A percentile compares a stretch with the other conserved stretches of the same genome.
phyloP scores from a whole-genome alignment of 2,113 vertebrate genomes.

The Hippopotamus amphibius region DNA sequence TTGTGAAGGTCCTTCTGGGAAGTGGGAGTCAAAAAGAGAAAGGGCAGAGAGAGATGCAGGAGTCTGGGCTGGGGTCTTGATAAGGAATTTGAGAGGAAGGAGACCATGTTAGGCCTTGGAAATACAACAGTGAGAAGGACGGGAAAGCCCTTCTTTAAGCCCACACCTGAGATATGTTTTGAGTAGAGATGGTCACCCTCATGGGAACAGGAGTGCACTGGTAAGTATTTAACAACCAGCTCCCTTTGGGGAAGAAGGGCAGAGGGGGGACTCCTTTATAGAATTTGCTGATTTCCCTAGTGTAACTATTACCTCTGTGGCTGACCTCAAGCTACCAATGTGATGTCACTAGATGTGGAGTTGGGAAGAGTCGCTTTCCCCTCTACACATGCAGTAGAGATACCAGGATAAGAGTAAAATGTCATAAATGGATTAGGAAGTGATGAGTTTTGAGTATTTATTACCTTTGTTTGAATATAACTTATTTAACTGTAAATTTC shows the following conservation, averaged over 20 bases:
- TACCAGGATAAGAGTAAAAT: neutral
- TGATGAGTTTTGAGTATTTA: neutral
- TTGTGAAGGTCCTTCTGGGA: neutral
- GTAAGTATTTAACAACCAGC: neutral
- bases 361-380: neutral
- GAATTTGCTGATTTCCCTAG: neutral
- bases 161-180: neutral
- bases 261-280: neutral
- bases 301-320: neutral
- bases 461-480: neutral
- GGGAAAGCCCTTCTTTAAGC: neutral
- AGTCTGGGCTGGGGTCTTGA: neutral
- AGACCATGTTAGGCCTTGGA: neutral
- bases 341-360: neutral
- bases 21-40: neutral
- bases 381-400: neutral
- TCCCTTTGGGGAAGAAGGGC: fast-evolving
- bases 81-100: neutral
- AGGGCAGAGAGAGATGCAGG: neutral
- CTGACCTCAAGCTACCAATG: neutral
- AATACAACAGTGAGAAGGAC: neutral
- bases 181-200: neutral
- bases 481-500: slow-evolving; percentile 19
- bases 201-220: neutral
- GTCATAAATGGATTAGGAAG: neutral